Percentiles rank a stretch among this genome's conserved stretches.
phyloP scores from a whole-genome alignment of 1,140 invertebrate species.

The Drosophila takahashii region DNA sequence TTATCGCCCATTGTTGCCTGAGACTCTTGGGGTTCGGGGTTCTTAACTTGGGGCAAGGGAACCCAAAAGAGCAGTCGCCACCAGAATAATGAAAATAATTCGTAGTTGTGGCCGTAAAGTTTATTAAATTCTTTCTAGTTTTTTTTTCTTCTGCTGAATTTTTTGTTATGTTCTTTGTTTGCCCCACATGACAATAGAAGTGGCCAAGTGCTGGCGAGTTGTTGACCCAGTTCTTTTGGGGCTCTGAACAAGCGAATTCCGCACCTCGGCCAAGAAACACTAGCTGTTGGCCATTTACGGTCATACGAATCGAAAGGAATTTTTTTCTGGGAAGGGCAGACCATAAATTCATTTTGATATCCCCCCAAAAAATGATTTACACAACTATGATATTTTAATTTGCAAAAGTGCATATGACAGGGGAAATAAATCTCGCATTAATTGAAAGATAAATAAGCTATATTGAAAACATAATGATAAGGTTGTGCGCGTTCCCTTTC shows the following conservation, averaged over 20 bases:
- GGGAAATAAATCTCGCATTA: background rate
- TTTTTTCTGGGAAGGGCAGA: slow-evolving; percentile 9
- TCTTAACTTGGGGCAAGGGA: slow-evolving; percentile 27
- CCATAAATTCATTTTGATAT: slow-evolving; percentile 14
- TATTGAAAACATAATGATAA: background rate
- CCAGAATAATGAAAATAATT: slow-evolving; percentile 78
- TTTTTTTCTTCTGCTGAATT: slow-evolving; percentile 26
- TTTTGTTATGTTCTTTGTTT: slow-evolving; percentile 22
- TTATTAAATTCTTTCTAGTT: slow-evolving; percentile 74
- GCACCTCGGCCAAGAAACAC: slow-evolving; percentile 16
- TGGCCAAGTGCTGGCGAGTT: slow-evolving; percentile 41
- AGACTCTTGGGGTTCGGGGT: background rate
- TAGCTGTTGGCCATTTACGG: background rate
- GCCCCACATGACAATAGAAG: slow-evolving; percentile 45
- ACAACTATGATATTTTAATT: background rate
- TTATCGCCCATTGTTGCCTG: slow-evolving; percentile 69
- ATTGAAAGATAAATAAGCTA: background rate
- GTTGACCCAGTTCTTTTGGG: slow-evolving; percentile 60
- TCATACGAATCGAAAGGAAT: slow-evolving; percentile 32
- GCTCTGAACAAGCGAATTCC: slow-evolving; percentile 37
- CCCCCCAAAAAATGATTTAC: slow-evolving; percentile 8
- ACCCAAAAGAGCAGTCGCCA: slow-evolving; percentile 38
- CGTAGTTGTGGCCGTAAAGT: slow-evolving; percentile 72
- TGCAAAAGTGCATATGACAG: background rate
- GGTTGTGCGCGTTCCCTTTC: background rate